Conservation (phyloP, 2,797 vertebrate species). For the Vultur gryphus region DNA sequence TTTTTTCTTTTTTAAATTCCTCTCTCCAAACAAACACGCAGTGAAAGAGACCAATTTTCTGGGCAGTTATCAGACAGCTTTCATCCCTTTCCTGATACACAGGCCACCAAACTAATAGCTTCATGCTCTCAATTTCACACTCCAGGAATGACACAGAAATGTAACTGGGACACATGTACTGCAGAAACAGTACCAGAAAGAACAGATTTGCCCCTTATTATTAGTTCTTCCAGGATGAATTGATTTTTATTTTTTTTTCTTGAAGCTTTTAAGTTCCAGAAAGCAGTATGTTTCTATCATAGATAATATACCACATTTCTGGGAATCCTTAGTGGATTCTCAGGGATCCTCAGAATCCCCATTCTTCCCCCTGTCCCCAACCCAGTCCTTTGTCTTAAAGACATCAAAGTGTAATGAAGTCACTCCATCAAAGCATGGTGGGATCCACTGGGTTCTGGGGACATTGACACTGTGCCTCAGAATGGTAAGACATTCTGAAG, state of each 20-base stretch:
- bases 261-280: neutral
- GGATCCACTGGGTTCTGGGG: neutral
- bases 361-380: neutral
- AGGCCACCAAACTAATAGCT: neutral
- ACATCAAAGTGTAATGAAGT: neutral
- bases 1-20: neutral
- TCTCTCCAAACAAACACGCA: neutral
- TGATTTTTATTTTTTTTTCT: neutral
- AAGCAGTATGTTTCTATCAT: neutral
- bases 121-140: slow-evolving; percentile 7
- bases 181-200: neutral
- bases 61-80: neutral
- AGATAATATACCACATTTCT: neutral
- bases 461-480: neutral
- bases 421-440: neutral
- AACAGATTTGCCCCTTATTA: neutral
- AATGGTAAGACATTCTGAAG: neutral
- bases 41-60: neutral
- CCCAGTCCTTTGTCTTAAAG: neutral
- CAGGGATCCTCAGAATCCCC: too few species aligned
- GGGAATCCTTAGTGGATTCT: neutral
- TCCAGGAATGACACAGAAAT: neutral
- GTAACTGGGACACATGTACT: neutral
- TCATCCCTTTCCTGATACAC: neutral
- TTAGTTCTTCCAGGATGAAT: neutral